phyloP scores from a whole-genome alignment of 2,113 vertebrate genomes.

The Orientallactaga bullata region DNA sequence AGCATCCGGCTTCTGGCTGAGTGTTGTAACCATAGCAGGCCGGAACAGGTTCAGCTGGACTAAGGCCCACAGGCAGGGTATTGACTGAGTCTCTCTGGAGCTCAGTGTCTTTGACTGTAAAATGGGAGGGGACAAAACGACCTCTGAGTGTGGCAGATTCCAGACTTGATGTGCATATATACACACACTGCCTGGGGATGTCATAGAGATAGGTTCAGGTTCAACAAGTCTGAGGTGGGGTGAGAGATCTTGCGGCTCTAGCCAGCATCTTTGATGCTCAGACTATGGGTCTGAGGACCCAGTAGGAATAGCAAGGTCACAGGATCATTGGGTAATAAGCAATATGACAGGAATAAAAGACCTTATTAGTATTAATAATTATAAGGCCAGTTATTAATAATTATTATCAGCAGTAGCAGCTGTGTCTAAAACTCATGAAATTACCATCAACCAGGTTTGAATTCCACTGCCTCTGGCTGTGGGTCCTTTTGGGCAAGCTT shows the following conservation, averaged over 20 bases:
- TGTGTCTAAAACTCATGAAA: conserved; percentile 48
- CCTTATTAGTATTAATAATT: background rate
- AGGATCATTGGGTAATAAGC: background rate
- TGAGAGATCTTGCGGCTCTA: background rate
- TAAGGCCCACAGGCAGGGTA: background rate
- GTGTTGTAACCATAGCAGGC: background rate
- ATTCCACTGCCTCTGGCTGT: background rate
- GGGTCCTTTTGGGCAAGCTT: background rate
- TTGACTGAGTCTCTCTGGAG: background rate
- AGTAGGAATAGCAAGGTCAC: background rate
- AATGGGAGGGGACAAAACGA: background rate
- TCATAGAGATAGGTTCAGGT: background rate
- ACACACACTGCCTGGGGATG: background rate
- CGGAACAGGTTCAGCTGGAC: background rate
- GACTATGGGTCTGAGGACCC: background rate
- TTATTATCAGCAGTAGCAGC: background rate
- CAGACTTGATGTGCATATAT: background rate
- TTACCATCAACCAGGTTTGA: background rate
- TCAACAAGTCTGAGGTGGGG: too few species aligned
- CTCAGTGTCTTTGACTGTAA: conserved; percentile 34
- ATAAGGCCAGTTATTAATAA: conserved; percentile 32
- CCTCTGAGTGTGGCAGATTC: background rate
- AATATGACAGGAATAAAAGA: background rate
- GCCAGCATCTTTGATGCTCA: background rate
- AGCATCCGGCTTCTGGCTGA: conserved; percentile 6